Base-by-base conservation (phyloP, 2,113 vertebrate genomes). In the Terrapene triunguis region DNA sequence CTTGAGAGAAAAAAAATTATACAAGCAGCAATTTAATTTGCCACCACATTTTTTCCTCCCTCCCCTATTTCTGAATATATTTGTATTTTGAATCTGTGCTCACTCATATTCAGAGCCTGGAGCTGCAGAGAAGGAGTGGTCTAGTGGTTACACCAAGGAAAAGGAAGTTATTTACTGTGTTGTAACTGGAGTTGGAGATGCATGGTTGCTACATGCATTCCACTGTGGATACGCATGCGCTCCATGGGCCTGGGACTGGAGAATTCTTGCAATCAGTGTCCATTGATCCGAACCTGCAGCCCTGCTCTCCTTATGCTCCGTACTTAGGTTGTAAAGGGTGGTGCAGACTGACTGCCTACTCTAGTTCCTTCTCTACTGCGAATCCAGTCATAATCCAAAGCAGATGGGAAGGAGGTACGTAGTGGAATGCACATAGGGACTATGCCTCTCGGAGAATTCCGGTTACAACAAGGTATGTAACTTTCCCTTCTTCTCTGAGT, bases 21-120 rank as follows among this genome's bases (percentile, higher is more conserved):
- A 95, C 82, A 97, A 89, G 88, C 95, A 81, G 95, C 90, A 80
- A 94, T 94, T 97, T 97, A 82, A 97, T 97, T 97, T 92, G 87
- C 93, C 90, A 55, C 87, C 1, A 1, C 83, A 84, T 89, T 95
- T 93, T 94, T 92, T 88, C 93, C 95, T 96, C 95, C 96, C 93
- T 89, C 87, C 95, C 95, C 93, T 85, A 94, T 96, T 96, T 97
- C 91, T 86, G 89, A 91, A 92, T 87, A 94, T 92, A 89, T 89
- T 96, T 97, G 87, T 97, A 95, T 97, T 95, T 95, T 84, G 93
- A 93, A 93, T 29, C 94, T 89, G 53, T 79, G 51, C 69, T 94
- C 55, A 82, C 91, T 92, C 62, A 9, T 84, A 35, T 55, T 65
- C 53, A 85, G 50, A 0, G 48, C 95, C 96, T 90, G 81, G 85